Conservation (phyloP, 2,888 invertebrate genomes). For the Platerodrilus igneus region DNA sequence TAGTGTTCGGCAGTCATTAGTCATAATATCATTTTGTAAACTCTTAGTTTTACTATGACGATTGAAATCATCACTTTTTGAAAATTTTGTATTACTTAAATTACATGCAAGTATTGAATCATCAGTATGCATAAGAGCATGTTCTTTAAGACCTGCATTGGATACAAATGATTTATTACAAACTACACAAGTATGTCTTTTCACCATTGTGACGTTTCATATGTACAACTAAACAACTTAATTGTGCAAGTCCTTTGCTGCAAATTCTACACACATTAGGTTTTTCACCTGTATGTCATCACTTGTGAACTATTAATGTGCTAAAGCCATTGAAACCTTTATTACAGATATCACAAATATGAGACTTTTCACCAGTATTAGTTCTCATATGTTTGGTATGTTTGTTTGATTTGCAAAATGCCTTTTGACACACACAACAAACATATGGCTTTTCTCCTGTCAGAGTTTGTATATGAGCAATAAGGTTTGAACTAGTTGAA, state of each 20-base stretch:
- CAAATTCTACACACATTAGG: constrained; percentile 45
- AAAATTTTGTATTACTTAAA: constrained; percentile 37
- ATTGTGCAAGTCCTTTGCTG: constrained; percentile 44
- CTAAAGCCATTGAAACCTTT: constrained; percentile 48
- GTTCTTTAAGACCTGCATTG: constrained; percentile 37
- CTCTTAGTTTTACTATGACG: constrained; percentile 36
- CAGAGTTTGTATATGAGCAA: constrained; percentile 48
- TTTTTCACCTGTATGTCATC: constrained; percentile 46
- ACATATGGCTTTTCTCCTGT: constrained; percentile 49
- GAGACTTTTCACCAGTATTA: constrained; percentile 50
- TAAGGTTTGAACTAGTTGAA: constrained; percentile 49
- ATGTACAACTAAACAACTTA: constrained; percentile 46
- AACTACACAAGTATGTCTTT: constrained; percentile 33
- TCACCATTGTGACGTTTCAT: constrained; percentile 44
- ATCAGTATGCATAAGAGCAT: constrained; percentile 33
- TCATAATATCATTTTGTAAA: background rate
- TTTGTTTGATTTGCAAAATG: constrained; percentile 48
- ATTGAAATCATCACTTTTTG: constrained; percentile 36
- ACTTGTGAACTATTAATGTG: constrained; percentile 43
- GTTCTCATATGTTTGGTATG: constrained; percentile 49
- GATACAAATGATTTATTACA: constrained; percentile 41
- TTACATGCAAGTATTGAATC: constrained; percentile 37
- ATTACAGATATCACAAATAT: constrained; percentile 48
- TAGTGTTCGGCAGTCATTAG: too few species aligned
- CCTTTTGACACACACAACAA: constrained; percentile 48